phyloP scores from a whole-genome alignment of 2,888 invertebrate genomes.

The Endomychus coccineus region DNA sequence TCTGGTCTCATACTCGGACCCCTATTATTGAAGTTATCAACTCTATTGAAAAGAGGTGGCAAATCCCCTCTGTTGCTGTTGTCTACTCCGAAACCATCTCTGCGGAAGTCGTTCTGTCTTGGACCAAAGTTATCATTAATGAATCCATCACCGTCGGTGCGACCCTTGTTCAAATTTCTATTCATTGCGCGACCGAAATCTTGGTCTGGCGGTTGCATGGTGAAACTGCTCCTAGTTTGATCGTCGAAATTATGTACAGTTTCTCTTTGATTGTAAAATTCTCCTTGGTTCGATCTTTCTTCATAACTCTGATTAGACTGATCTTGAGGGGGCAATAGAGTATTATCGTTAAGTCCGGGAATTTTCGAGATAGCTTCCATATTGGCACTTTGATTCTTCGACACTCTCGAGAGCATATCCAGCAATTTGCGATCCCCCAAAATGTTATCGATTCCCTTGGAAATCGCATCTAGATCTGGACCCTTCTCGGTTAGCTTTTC shows the following conservation, averaged over 20 bases:
- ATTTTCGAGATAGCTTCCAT: background rate
- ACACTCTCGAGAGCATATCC: slow-evolving; percentile 49
- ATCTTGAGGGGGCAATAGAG: slow-evolving; percentile 18
- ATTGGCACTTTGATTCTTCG: slow-evolving; percentile 34
- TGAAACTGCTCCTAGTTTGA: slow-evolving; percentile 37
- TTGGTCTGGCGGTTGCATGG: slow-evolving; percentile 14
- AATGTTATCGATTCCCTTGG: slow-evolving; percentile 55
- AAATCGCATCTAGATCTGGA: slow-evolving; percentile 52
- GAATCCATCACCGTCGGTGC: background rate
- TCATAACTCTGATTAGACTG: slow-evolving; percentile 26
- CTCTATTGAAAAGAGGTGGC: background rate
- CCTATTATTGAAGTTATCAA: background rate
- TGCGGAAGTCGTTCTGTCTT: background rate
- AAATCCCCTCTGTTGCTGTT: background rate
- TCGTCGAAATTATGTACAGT: slow-evolving; percentile 35
- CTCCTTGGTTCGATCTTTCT: slow-evolving; percentile 24
- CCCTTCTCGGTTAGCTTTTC: slow-evolving; percentile 28
- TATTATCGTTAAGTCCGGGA: background rate
- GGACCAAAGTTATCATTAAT: slow-evolving; percentile 5
- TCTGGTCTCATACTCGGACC: background rate
- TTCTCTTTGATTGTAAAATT: slow-evolving; percentile 15
- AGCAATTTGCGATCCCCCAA: slow-evolving; percentile 57
- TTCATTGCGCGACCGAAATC: no score
- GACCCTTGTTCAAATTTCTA: background rate
- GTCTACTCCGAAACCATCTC: background rate